Evolutionary conservation across 1,140 invertebrate species (phyloP), one percentile per base, ranked within the genome.

Genomic region (Caenorhabditis inopinata): DNA sequence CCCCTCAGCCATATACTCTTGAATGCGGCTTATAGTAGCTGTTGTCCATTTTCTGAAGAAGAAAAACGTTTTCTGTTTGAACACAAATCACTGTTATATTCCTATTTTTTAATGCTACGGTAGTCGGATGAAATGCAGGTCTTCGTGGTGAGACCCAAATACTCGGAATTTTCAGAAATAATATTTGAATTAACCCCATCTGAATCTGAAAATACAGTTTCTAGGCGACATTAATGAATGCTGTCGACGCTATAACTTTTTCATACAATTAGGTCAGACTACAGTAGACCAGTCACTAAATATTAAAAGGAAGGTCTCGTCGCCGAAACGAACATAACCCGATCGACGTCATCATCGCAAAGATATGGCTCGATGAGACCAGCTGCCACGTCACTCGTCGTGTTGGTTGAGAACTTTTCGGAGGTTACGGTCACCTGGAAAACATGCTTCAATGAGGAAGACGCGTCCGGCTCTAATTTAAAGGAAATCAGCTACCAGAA

Each of bases 301-400:
- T n/a, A n/a, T n/a, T n/a, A n/a, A n/a, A n/a, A n/a, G n/a, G n/a
- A n/a, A n/a, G n/a, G n/a, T n/a, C n/a, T n/a, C n/a, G n/a, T n/a
- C n/a, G n/a, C n/a, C n/a, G n/a, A n/a, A 42, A 47, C 46, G 11
- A 11, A 47, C 42, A 48, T 47, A 47, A 46, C 29, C n/a, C 27
- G 4, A n/a, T 46, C 45, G 42, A 49, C 42, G 23, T 49, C 46
- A 29, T 75, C 46, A 29, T 47, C 45, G 38, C 46, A 76, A 21
- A 80, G 29, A 47, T 76, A 76, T 7, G 79, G 79, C 23, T 76
- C 35, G n/a, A 74, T 58, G 42, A 53, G 38, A 1, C 79, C 79
- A 18, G 73, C 79, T 9, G 79, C 79, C 1, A 80, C 53, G 42
- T 80, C 79, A 38, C 46, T 51, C 0, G 74, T 76, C 9, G 42